Evolutionary conservation across 2,113 vertebrate species (phyloP), one percentile per base, ranked within the genome.

Genomic region (Marmota flaviventris): DNA sequence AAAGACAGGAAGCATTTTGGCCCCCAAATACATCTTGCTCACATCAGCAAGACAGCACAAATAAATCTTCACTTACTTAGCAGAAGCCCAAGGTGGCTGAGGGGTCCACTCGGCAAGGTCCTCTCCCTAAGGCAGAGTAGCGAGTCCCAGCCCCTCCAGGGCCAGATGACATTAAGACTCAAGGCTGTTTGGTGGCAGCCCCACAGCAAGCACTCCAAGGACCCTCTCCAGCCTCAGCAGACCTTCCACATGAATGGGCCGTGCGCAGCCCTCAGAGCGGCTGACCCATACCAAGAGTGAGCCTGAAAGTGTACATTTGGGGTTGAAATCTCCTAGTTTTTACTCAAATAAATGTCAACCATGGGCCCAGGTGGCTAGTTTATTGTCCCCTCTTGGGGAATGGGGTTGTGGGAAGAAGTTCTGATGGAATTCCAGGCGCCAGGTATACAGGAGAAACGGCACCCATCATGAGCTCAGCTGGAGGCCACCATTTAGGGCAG

Each of bases 1-100:
- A 96, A 84, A 89, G 61, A 91, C 42, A 90, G 65, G 75, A 96
- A 93, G 78, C 78, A 91, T 58, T 24, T 51, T 69, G 45, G 76
- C 29, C 92, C 39, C n/a, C 84, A 95, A 89, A 90, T 42, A 42
- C 32, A 9, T 61, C 82, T 91, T 95, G 39, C 18, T 95, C 85
- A 76, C 16, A 89, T 85, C 53, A 77, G 29, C 34, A 65, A 86
- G 22, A 48, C n/a, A 24, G 78, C 56, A 92, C 72, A 89, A 93
- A 69, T 86, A 83, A 92, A 84, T 65, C 93, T 34, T 81, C 56
- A 53, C 83, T 67, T 53, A 22, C 72, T 45, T 76, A 76, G 72
- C 76, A 84, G 65, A 94, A 76, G 13, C 39, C 61, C 61, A 88
- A 56, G 51, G 48, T 5, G 37, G 6, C 34, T 84, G 65, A 92